Evolutionary conservation across 2,888 invertebrate species (phyloP).

Genomic region (Congeria kusceri): DNA sequence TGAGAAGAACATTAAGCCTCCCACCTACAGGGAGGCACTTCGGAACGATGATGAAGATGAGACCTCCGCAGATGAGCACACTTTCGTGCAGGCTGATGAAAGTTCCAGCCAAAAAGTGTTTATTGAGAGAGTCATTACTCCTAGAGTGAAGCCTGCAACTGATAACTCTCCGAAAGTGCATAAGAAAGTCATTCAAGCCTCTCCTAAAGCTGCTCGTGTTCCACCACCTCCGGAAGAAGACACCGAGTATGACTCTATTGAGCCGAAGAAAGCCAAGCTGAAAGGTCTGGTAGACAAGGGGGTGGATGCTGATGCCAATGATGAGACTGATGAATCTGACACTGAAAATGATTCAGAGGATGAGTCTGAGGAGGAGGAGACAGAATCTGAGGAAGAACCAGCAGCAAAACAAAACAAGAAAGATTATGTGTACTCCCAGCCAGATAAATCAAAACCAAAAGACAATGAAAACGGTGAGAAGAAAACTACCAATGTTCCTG

Average conservation of each 20-base stretch:
- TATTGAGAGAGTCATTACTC: conserved; percentile 71
- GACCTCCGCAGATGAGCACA: conserved; percentile 54
- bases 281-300: conserved; percentile 42
- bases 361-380: conserved; percentile 38
- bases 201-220: conserved; percentile 29
- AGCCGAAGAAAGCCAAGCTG: conserved; percentile 45
- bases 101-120: conserved; percentile 69
- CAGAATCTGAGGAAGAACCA: conserved; percentile 60
- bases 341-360: conserved; percentile 66
- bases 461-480: conserved; percentile 15
- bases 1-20: conserved; percentile 50
- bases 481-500: conserved; percentile 22
- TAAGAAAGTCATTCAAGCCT: conserved; percentile 14
- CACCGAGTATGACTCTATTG: conserved; percentile 66
- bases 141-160: conserved; percentile 53
- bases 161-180: conserved; percentile 17
- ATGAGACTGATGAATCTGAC: conserved; percentile 63
- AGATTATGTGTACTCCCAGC: conserved; percentile 56
- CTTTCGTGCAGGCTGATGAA: conserved; percentile 73
- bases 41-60: conserved; percentile 44
- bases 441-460: conserved; percentile 32
- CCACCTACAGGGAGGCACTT: conserved; percentile 61
- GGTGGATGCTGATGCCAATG: conserved; percentile 58
- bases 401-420: conserved; percentile 46
- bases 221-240: conserved; percentile 64